Conservation (phyloP, 2,113 vertebrate genomes). For the Pao palembangensis region DNA sequence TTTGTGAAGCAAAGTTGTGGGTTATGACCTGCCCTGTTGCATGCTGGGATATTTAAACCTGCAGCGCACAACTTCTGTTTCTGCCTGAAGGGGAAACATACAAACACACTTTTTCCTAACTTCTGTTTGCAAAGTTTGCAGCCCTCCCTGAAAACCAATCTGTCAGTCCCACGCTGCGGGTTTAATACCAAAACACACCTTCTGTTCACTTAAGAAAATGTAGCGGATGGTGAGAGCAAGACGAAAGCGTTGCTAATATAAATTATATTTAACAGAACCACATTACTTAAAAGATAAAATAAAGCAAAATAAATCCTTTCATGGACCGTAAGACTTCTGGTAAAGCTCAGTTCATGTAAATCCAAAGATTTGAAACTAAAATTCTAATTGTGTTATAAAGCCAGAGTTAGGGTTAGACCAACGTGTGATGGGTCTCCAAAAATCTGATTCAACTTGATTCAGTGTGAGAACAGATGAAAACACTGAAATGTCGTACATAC, state of each 20-base stretch:
- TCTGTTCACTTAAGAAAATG: constrained; percentile 42
- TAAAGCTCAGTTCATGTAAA: constrained; percentile 8
- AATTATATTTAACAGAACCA: constrained; percentile 55
- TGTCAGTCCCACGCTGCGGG: neutral
- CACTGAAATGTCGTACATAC: constrained; percentile 57
- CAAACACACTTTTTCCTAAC: neutral
- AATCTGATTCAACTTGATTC: constrained; percentile 36
- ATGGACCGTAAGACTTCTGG: constrained; percentile 27
- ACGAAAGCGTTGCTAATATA: constrained; percentile 39
- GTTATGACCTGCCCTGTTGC: constrained; percentile 48
- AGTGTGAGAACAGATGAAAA: constrained; percentile 60
- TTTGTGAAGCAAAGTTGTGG: constrained; percentile 59
- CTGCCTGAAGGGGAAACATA: neutral
- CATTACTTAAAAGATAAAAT: constrained; percentile 33
- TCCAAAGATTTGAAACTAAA: too few relatives aligned
- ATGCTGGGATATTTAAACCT: constrained; percentile 34
- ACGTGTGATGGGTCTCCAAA: neutral
- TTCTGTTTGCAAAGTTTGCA: neutral
- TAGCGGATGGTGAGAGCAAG: constrained; percentile 62
- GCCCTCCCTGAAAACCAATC: neutral
- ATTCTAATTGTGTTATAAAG: too few relatives aligned
- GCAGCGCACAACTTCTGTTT: neutral
- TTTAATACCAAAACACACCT: constrained; percentile 28
- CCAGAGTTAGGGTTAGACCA: too few relatives aligned
- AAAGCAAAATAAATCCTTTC: constrained; percentile 24